Base-by-base conservation (phyloP, 2,888 invertebrate species). In the Deladenus siricidicola region DNA sequence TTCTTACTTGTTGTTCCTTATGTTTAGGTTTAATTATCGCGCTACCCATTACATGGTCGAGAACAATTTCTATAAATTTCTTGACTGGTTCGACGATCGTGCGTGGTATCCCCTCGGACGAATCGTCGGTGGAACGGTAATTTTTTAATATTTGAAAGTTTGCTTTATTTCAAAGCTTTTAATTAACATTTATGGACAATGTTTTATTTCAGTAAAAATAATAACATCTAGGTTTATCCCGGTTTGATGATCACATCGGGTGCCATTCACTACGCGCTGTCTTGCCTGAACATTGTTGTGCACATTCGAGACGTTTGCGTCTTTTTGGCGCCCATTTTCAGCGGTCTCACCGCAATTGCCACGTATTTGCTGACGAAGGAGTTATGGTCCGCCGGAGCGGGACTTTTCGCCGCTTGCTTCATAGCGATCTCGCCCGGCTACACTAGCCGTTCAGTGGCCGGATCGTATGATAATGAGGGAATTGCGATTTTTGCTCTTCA, bases 181-280 rank as follows among this genome's bases (percentile, higher is more conserved):
- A n/a, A n/a, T n/a, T n/a, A n/a, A n/a, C n/a, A n/a, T n/a, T n/a
- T n/a, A n/a, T n/a, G n/a, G n/a, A n/a, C n/a, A n/a, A n/a, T n/a
- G n/a, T n/a, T n/a, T n/a, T n/a, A n/a, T n/a, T n/a, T n/a, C n/a
- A n/a, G n/a, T n/a, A n/a, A n/a, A n/a, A n/a, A n/a, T n/a, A n/a
- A n/a, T n/a, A n/a, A n/a, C n/a, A n/a, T n/a, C n/a, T n/a, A 83
- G 83, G 83, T 98, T 43, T 98, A 96, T 81, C 98, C 98, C 24
- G 98, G 98, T 43, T 84, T 98, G 64, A 99, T 98, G 98, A 86
- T 99, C 66, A 99, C 98, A 39, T 98, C 96, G 8, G 98, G 96
- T 58, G 86, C 89, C 43, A 94, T 98, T 78, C 94, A 98, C 80
- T 91, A 91, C 83, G 80, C 93, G 57, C 83, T 98, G 57, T 89